Evolutionary conservation across 2,888 invertebrate genomes (phyloP).

Genomic region (Tridacna crocea): DNA sequence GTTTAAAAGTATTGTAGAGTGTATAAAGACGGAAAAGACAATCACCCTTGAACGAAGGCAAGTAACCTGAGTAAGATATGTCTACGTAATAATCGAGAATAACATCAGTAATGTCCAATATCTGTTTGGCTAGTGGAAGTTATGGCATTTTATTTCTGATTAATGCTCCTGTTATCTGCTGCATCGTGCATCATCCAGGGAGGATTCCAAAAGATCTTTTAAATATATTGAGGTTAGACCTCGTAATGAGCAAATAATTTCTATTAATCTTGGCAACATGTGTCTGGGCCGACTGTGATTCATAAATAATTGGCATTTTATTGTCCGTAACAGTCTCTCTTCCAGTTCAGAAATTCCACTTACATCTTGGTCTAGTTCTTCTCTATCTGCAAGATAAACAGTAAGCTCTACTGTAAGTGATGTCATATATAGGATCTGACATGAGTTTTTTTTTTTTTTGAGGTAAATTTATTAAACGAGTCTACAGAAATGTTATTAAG

Average conservation of each 20-base stretch:
- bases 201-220: slow-evolving; percentile 16
- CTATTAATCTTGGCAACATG: slow-evolving; percentile 12
- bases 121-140: background rate
- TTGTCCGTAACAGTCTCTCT: slow-evolving; percentile 6
- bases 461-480: too few species aligned
- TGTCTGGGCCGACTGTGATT: slow-evolving; percentile 4
- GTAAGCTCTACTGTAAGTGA: too few species aligned
- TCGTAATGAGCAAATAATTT: slow-evolving; percentile 6
- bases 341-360: slow-evolving; percentile 3
- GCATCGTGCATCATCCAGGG: background rate
- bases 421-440: too few species aligned
- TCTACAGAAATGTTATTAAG: too few species aligned
- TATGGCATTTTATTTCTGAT: background rate
- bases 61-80: background rate
- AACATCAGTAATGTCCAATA: background rate
- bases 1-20: too few species aligned
- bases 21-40: too few species aligned
- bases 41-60: too few species aligned
- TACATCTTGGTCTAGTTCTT: background rate
- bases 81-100: background rate
- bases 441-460: too few species aligned
- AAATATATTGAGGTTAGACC: background rate
- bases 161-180: slow-evolving; percentile 8
- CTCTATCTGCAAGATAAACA: background rate
- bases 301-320: slow-evolving; percentile 23